Conservation (phyloP, 2,113 vertebrate genomes). For the Balaeniceps rex region DNA sequence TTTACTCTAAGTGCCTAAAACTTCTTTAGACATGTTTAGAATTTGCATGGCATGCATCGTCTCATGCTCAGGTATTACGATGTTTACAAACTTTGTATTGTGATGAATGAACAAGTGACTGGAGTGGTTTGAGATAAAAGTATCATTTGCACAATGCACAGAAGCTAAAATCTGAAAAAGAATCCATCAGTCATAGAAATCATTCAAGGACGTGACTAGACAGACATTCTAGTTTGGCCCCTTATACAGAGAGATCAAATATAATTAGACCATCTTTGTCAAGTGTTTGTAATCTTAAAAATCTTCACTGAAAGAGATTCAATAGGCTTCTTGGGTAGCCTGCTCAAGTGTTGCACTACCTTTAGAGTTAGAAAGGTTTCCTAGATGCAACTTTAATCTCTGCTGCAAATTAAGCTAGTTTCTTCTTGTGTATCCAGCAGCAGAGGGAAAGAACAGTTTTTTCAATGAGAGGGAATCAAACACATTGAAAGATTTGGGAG, state of each 20-base stretch:
- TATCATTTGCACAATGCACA: background rate
- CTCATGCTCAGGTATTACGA: background rate
- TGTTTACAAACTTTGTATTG: background rate
- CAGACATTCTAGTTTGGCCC: background rate
- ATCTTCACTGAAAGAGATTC: background rate
- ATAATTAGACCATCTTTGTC: background rate
- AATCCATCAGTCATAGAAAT: background rate
- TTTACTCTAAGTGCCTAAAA: background rate
- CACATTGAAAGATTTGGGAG: slow-evolving; percentile 19
- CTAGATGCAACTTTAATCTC: background rate
- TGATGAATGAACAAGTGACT: background rate
- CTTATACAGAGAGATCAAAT: background rate
- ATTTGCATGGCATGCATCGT: background rate
- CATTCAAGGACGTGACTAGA: background rate
- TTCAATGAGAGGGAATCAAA: background rate
- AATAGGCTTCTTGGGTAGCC: background rate
- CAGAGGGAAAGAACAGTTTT: background rate
- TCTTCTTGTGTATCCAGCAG: background rate
- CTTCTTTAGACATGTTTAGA: background rate
- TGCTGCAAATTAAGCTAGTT: background rate
- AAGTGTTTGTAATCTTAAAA: background rate
- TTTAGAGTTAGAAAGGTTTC: background rate
- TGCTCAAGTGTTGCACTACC: background rate
- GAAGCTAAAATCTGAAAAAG: background rate
- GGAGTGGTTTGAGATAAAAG: background rate